Base-by-base conservation (phyloP, 2,888 invertebrate species). In the Xestia sexstrigata region DNA sequence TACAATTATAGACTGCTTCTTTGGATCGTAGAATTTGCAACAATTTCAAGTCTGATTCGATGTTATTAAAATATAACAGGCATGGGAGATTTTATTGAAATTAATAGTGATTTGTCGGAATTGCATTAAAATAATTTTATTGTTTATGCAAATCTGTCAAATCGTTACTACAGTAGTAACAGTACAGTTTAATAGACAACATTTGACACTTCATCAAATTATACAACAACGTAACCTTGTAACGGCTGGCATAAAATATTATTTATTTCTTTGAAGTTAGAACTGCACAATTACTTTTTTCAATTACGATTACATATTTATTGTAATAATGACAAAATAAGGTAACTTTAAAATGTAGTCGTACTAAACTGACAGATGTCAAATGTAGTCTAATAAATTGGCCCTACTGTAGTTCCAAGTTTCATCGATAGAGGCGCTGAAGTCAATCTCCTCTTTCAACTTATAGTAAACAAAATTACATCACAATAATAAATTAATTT, bases 401-500 rank as follows among this genome's bases (percentile, higher is more conserved):
- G 35, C 35, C 35, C 35, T 35, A 35, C 35, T 35, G 35, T 35
- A 30, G 39, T 39, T 73, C 26, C n/a, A 35, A 74, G 20, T 35
- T 58, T 30, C 6, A 2, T 11, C 17, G n/a, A 1, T 74, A 74
- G 62, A 68, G 35, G 79, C 67, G 70, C 49, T 81, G 49, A 26
- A 47, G 23, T 39, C 6, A 49, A 47, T 70, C 11, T 26, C 3
- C 26, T 66, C 5, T 23, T 15, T 62, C 7, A 58, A 62, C 71
- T 82, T 55, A 9, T 15, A 60, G 26, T 26, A 49, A 35, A 39
- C 47, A 15, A 58, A 65, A 79, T 58, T 47, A 26, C 60, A 79
- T 81, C 49, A 78, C 30, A 70, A 45, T 30, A n/a, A 13, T 5
- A 23, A 26, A 60, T 39, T 66, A 30, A 39, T 69, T 66, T 55